Percentiles rank a stretch among this genome's conserved stretches.
These are phyloP conservation scores for Pristis pectinata DNA, from an alignment of 2,797 vertebrate genomes.

Conservation along the genomic window DNA sequence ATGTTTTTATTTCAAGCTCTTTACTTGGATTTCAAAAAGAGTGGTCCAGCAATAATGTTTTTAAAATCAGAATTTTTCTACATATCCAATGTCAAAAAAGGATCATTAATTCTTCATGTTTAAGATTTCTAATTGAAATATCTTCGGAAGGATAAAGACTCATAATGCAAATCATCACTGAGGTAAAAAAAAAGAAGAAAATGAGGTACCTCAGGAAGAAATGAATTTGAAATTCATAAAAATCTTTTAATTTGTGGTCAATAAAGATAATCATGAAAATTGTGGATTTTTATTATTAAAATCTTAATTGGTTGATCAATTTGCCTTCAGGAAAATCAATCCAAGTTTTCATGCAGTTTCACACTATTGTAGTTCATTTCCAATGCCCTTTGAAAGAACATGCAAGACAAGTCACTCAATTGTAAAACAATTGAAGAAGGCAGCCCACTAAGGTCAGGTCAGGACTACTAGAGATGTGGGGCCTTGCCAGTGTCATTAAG, in stretches of 20 bases:
- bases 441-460: not conserved
- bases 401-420: not conserved
- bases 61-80: not conserved
- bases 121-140: not conserved
- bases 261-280: not conserved
- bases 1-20: too few relatives aligned
- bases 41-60: too few relatives aligned
- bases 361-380: not conserved
- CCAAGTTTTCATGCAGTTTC: not conserved
- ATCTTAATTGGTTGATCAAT: not conserved
- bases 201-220: not conserved
- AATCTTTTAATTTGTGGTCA: not conserved
- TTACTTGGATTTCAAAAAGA: too few relatives aligned
- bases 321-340: not conserved
- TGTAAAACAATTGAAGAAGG: not conserved
- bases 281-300: not conserved
- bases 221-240: not conserved
- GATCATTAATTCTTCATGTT: not conserved
- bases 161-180: not conserved
- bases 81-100: not conserved
- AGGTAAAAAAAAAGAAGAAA: not conserved
- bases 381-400: not conserved
- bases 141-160: not conserved
- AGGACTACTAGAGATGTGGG: not conserved
- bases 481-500: not conserved